These are phyloP conservation scores for Catostylus mosaicus DNA, from an alignment of 30 jellyfish, hydroid and myxozoan genomes.

Conservation along the genomic window DNA sequence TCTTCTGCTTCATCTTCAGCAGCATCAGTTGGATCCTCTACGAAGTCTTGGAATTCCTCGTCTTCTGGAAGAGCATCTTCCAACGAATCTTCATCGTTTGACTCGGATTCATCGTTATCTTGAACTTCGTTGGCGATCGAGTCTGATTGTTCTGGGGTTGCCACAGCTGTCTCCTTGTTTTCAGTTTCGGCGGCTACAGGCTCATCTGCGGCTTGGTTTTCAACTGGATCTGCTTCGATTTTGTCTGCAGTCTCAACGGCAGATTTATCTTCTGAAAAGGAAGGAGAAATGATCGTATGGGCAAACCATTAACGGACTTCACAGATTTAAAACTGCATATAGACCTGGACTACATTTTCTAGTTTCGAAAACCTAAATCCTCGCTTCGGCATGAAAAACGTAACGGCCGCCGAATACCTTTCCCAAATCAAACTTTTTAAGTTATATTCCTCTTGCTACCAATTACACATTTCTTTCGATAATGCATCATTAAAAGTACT, in stretches of 20 bases:
- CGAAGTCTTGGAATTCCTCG: constrained; percentile 63
- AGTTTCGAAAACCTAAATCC: background rate
- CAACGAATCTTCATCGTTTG: constrained; percentile 33
- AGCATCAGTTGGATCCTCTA: constrained; percentile 27
- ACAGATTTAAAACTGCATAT: background rate
- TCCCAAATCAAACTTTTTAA: background rate
- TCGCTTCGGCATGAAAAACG: background rate
- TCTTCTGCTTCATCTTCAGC: constrained; percentile 54
- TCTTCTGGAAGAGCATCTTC: constrained; percentile 77
- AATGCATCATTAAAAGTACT: background rate
- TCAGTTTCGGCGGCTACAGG: constrained; percentile 12
- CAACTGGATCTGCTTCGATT: constrained; percentile 21
- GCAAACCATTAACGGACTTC: background rate
- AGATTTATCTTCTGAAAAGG: constrained; percentile 12
- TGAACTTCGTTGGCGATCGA: constrained; percentile 38
- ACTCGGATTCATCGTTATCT: constrained; percentile 36
- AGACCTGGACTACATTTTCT: background rate
- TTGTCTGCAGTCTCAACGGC: constrained; percentile 9
- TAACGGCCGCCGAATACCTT: too few relatives aligned
- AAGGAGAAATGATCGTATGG: background rate
- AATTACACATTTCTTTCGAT: background rate
- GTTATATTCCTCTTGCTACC: background rate
- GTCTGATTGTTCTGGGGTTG: constrained; percentile 35
- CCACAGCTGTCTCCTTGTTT: constrained; percentile 29
- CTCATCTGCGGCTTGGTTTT: constrained; percentile 29